A percentile compares a stretch with the other conserved stretches of the same genome.
Conservation (phyloP, 2,113 vertebrate species). For the Ophiodon elongatus region DNA sequence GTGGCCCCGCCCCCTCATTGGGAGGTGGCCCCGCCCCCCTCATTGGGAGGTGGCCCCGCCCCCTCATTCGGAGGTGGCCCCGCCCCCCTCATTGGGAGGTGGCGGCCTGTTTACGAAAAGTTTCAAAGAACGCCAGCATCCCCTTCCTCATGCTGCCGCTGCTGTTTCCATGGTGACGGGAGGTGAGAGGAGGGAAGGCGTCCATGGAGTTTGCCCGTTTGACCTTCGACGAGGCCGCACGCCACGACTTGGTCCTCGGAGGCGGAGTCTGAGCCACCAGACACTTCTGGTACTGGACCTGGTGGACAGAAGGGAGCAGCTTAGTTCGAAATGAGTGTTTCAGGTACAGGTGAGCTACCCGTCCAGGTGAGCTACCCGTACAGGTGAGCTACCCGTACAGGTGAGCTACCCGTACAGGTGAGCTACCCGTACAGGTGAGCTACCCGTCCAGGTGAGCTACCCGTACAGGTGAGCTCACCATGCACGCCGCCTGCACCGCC, state of each 20-base stretch:
- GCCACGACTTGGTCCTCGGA: constrained; percentile 84
- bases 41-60: constrained; percentile 64
- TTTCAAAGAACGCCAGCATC: constrained; percentile 91
- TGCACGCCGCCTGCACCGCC: constrained; percentile 96
- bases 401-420: constrained; percentile 42
- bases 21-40: neutral
- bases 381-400: constrained; percentile 46
- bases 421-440: neutral
- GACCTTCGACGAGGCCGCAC: constrained; percentile 80
- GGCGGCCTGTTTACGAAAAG: constrained; percentile 88
- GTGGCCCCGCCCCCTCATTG: constrained; percentile 44
- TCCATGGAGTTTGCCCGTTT: constrained; percentile 88
- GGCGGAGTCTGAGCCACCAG: constrained; percentile 91
- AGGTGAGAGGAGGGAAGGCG: constrained; percentile 68
- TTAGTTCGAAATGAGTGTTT: too few species aligned
- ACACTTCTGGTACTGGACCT: constrained; percentile 97
- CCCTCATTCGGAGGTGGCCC: constrained; percentile 18
- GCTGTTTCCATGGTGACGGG: constrained; percentile 26
- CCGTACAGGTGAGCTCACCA: too few species aligned
- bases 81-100: constrained; percentile 50
- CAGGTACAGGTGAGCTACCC: neutral
- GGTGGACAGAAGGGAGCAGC: constrained; percentile 13
- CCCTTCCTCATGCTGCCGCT: constrained; percentile 80
- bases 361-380: neutral
- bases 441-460: constrained; percentile 29